Conservation (phyloP, 2,797 vertebrate genomes). For the Xiphophorus birchmanni region DNA sequence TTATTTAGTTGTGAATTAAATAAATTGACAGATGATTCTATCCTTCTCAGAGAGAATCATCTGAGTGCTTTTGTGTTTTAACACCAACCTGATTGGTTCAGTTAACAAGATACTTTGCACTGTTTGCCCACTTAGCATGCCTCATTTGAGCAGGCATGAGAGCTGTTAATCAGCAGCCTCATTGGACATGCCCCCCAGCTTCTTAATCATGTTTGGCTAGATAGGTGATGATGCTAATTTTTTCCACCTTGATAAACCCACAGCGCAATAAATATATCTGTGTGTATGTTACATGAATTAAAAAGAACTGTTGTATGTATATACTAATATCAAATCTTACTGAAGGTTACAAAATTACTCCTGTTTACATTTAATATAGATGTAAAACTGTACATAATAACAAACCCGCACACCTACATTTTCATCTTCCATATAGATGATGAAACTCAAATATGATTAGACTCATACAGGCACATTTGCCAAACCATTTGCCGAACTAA, state of each 20-base stretch:
- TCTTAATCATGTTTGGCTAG: neutral
- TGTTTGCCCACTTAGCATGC: neutral
- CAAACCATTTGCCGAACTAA: neutral
- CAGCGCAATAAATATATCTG: neutral
- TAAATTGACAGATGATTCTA: neutral
- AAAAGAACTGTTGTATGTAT: neutral
- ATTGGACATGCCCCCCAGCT: neutral
- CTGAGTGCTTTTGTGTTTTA: constrained; percentile 3
- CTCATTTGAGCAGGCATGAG: neutral
- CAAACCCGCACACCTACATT: neutral
- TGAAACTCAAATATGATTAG: neutral
- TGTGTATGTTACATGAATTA: neutral
- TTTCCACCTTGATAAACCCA: neutral
- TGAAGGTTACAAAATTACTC: neutral
- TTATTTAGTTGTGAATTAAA: neutral
- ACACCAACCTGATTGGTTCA: neutral
- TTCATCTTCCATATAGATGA: neutral
- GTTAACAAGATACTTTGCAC: neutral
- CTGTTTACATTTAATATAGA: neutral
- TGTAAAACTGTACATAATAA: neutral
- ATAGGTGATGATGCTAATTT: neutral
- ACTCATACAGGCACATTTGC: neutral
- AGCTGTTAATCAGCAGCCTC: neutral
- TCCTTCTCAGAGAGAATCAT: neutral
- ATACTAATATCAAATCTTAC: neutral